Evolutionary conservation across 2,888 invertebrate genomes (phyloP), one percentile per base, ranked within the genome.

Genomic region (Apomyelois bistriatella): DNA sequence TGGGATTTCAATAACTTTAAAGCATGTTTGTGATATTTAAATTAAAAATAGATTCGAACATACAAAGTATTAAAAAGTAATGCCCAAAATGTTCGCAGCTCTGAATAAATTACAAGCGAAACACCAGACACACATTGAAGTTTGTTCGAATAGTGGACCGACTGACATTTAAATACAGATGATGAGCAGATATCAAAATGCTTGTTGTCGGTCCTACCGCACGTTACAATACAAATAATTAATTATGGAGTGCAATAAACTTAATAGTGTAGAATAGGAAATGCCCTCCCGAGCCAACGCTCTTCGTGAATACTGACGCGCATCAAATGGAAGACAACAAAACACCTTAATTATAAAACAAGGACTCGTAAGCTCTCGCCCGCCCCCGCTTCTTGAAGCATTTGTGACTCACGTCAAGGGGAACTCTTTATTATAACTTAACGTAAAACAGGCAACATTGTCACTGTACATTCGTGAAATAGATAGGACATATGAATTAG

Each of bases 261-360:
- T 82, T 84, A 85, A 83, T 80, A 82, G 79, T 80, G 81, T 85
- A 81, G 70, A 76, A 79, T 84, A 86, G 85, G 88, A 88, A 86
- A 82, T 76, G 81, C 86, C 86, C 88, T 77, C 84, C 85, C 81
- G 74, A 70, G 70, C 65, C 72, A 61, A 62, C 70, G 60, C 61
- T 61, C 69, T 68, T 66, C 63, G 65, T 60, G 68, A 80, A 81
- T 81, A 85, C 78, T 84, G 80, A 72, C 71, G 68, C 74, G 71
- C 72, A 74, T 68, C 64, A 72, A 69, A 79, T 79, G 79, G 79
- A 79, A 79, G 79, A 79, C 79, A 57, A 72, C 72, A 77, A 65
- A 69, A 71, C 72, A 69, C 56, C 58, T 60, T 64, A 59, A 65
- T 61, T 64, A 64, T 58, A 58, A 66, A 58, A 43, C 54, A 56